Base-by-base conservation (phyloP, 2,888 invertebrate genomes). In the Eurytoma californica region DNA sequence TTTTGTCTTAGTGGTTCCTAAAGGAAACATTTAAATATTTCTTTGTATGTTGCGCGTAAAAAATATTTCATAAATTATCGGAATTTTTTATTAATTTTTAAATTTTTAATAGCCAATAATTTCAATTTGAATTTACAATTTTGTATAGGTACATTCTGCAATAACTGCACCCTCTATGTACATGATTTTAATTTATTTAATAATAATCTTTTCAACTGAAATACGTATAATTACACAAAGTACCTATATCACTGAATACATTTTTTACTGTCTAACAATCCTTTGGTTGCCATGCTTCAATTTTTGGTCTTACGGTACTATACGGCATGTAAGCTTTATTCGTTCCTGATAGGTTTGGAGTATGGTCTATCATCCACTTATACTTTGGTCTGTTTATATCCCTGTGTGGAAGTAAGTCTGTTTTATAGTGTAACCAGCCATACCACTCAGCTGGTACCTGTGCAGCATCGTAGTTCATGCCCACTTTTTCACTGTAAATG, bases 391-490 rank as follows among this genome's bases (percentile, higher is more conserved):
- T 91, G 88, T 92, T 89, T 63, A 96, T 93, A 90, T 96, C 95
- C 92, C 93, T 85, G 73, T 92, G 90, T 2, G 96, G 96, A 0
- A 93, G 91, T 18, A 93, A 91, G 88, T 96, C 96, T 0, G 95
- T 94, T 91, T 98, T 98, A 91, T 99, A 97, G 91, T 98, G 98
- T 87, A 99, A 92, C 99, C 99, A 99, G 18, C 98, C 97, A 87
- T 91, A 98, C 99, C 99, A 99, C 90, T 99, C 98, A 39, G 98
- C 94, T 1, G 98, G 95, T 12, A 99, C 94, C 93, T 98, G 96
- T 80, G 96, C 94, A 1, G 92, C 95, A 91, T 96, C 96, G 91
- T 94, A 94, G 85, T 97, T 94, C 89, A 96, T 91, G 89, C 95
- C 92, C 77, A 94, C 94, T 80, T 94, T 93, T 0, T 95, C 94